These are phyloP conservation scores for Ptychodera flava DNA, from an alignment of 35 echinoderm and acorn worm species.

Conservation along the genomic window DNA sequence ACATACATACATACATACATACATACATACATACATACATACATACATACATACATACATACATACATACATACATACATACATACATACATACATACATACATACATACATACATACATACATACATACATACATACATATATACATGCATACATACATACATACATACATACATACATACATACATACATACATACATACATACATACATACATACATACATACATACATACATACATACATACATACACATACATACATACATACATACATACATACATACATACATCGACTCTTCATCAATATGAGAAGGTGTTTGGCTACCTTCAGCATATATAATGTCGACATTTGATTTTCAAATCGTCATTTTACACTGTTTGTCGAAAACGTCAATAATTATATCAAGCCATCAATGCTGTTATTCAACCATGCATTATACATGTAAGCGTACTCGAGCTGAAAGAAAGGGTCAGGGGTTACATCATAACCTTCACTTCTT, in stretches of 20 bases:
- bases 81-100: conserved; percentile 9
- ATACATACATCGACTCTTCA: too few relatives aligned
- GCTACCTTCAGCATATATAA: too few relatives aligned
- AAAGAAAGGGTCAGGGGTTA: too few relatives aligned
- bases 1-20: neutral
- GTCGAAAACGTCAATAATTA: too few relatives aligned
- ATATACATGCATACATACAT: conserved; percentile 10
- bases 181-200: conserved; percentile 9
- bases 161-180: conserved; percentile 8
- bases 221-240: neutral
- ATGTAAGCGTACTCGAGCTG: too few relatives aligned
- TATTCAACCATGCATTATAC: too few relatives aligned
- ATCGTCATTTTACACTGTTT: too few relatives aligned
- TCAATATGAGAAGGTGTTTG: too few relatives aligned
- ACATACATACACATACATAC: neutral
- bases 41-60: neutral
- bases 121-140: conserved; percentile 12
- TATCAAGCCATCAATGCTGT: too few relatives aligned
- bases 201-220: conserved; percentile 13
- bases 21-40: neutral
- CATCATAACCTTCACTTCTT: too few relatives aligned
- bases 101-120: conserved; percentile 11
- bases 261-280: neutral
- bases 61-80: conserved; percentile 12
- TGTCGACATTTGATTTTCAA: too few relatives aligned